Conservation (phyloP, 2,888 invertebrate genomes). For the Lycaena phlaeas region DNA sequence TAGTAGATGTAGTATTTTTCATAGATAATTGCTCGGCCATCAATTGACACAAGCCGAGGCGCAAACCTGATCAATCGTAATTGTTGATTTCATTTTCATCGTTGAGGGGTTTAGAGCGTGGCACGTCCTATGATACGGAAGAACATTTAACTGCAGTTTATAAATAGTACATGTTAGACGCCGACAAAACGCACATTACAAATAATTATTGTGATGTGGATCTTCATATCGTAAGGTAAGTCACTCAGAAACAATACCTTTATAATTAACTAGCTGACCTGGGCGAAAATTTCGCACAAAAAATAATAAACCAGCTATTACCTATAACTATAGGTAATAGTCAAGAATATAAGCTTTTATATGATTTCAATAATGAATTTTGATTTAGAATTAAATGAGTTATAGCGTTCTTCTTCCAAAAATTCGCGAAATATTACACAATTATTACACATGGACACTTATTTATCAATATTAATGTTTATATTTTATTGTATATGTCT, state of each 20-base stretch:
- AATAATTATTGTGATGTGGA: too few species aligned
- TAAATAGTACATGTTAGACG: constrained; percentile 10
- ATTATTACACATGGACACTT: too few species aligned
- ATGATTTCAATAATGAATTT: too few species aligned
- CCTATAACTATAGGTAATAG: too few species aligned
- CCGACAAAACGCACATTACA: background rate
- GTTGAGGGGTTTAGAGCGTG: background rate
- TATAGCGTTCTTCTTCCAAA: background rate
- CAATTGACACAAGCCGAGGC: constrained; percentile 28
- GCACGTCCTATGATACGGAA: constrained; percentile 4
- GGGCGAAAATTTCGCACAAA: too few species aligned
- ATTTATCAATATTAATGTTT: background rate
- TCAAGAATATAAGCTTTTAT: too few species aligned
- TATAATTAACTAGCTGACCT: too few species aligned
- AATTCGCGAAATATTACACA: too few species aligned
- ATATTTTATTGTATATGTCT: background rate
- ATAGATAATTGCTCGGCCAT: too few species aligned
- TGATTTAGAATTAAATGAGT: too few species aligned
- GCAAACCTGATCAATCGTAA: background rate
- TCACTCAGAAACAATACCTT: background rate
- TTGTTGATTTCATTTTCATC: constrained; percentile 1
- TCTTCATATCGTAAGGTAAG: background rate
- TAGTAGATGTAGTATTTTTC: too few species aligned
- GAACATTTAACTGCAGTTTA: constrained; percentile 8
- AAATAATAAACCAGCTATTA: too few species aligned